A percentile compares a stretch with the other conserved stretches of the same genome.
Conservation (phyloP, 2,888 invertebrate species). For the Anthophora plumipes region DNA sequence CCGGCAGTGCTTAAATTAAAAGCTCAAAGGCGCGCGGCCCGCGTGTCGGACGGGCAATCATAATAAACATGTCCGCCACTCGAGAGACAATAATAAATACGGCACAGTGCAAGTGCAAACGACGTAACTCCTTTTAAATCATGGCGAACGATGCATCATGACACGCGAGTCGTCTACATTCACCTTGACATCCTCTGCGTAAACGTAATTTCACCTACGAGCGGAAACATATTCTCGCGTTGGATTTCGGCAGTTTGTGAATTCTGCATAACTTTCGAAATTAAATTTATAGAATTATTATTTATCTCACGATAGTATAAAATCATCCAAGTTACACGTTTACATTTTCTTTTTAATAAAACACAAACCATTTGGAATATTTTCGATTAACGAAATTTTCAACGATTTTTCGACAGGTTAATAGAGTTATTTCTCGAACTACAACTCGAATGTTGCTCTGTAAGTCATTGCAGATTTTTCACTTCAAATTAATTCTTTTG, state of each 20-base stretch:
- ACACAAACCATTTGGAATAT: too few relatives aligned
- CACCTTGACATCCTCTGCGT: slow-evolving; percentile 36
- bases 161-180: slow-evolving; percentile 7
- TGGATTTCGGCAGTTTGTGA: slow-evolving; percentile 46
- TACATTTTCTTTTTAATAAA: too few relatives aligned
- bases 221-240: slow-evolving; percentile 57
- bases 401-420: too few relatives aligned
- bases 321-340: too few relatives aligned
- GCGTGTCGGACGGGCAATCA: slow-evolving; percentile 56
- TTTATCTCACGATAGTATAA: too few relatives aligned
- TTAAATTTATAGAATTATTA: too few relatives aligned
- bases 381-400: too few relatives aligned
- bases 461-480: too few relatives aligned
- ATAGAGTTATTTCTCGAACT: too few relatives aligned
- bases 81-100: slow-evolving; percentile 74
- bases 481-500: too few relatives aligned
- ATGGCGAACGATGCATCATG: slow-evolving; percentile 71
- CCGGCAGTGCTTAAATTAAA: slow-evolving; percentile 59
- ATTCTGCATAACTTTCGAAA: too few relatives aligned
- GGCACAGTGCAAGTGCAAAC: slow-evolving; percentile 63
- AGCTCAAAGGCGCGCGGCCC: slow-evolving; percentile 41
- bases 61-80: slow-evolving; percentile 68
- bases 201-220: slow-evolving; percentile 69
- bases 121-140: slow-evolving; percentile 69
- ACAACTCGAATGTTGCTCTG: too few relatives aligned